Conservation (phyloP, 2,113 vertebrate genomes). For the Chlorocebus sabaeus region DNA sequence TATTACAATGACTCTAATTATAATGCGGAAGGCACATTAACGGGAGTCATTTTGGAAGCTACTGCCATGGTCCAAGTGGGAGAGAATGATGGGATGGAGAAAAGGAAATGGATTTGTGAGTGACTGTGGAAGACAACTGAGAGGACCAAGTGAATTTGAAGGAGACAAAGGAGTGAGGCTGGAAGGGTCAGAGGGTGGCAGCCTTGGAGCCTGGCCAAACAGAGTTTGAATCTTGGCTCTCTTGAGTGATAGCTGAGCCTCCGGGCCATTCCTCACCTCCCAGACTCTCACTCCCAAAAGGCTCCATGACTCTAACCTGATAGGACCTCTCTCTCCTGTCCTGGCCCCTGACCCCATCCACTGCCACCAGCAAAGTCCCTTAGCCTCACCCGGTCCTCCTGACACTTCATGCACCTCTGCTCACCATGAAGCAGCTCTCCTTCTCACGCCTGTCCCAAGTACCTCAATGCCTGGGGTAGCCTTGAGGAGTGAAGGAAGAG, state of each 20-base stretch:
- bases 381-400: not conserved
- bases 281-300: not conserved
- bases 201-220: not conserved
- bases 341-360: not conserved
- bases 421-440: not conserved
- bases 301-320: not conserved
- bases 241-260: rapidly evolving
- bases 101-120: not conserved
- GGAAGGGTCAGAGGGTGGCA: not conserved
- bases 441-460: not conserved
- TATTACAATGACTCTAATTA: not conserved
- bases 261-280: not conserved
- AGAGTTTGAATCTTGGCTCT: not conserved
- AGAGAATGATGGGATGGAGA: not conserved
- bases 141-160: not conserved
- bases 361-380: not conserved
- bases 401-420: not conserved
- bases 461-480: not conserved
- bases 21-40: not conserved
- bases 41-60: not conserved
- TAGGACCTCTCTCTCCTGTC: not conserved
- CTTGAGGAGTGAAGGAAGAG: not conserved
- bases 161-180: not conserved
- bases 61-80: not conserved
- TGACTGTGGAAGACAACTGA: not conserved